Conservation (phyloP, 2,888 invertebrate genomes). For the Petrolisthes cinctipes region DNA sequence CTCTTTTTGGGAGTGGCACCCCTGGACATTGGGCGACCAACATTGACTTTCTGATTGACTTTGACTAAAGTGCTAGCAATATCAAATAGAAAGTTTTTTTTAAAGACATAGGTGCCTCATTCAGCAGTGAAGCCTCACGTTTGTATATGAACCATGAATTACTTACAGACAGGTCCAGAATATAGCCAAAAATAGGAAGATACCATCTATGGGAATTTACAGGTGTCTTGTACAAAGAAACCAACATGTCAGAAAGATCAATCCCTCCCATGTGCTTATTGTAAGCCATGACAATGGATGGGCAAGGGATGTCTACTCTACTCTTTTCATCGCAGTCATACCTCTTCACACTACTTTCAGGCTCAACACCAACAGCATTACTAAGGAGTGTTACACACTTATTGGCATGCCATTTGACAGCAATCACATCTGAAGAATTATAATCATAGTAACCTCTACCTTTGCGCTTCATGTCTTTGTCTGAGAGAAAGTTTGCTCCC, state of each 20-base stretch:
- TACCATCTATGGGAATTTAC: slow-evolving; percentile 20
- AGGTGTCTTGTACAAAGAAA: slow-evolving; percentile 24
- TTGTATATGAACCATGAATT: no score
- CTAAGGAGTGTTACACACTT: slow-evolving; percentile 31
- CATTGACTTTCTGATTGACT: no score
- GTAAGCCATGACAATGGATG: slow-evolving; percentile 22
- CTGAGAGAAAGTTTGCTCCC: not conserved
- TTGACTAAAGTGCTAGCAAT: no score
- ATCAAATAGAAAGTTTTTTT: no score
- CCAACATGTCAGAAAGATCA: slow-evolving; percentile 33
- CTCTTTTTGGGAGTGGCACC: no score
- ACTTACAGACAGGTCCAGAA: slow-evolving; percentile 31
- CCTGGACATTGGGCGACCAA: no score
- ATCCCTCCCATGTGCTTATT: slow-evolving; percentile 22
- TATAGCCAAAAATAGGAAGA: slow-evolving; percentile 26
- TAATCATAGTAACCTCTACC: slow-evolving; percentile 28
- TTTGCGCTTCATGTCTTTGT: slow-evolving; percentile 26
- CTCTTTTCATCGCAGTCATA: slow-evolving; percentile 3
- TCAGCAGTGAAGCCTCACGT: no score
- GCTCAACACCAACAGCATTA: slow-evolving; percentile 33
- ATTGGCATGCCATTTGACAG: slow-evolving; percentile 28
- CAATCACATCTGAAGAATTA: slow-evolving; percentile 26
- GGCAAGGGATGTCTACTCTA: slow-evolving; percentile 16
- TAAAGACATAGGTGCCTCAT: no score
- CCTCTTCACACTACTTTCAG: slow-evolving; percentile 21